Base-by-base conservation (phyloP, 2,797 vertebrate species). In the Tadarida brasiliensis region DNA sequence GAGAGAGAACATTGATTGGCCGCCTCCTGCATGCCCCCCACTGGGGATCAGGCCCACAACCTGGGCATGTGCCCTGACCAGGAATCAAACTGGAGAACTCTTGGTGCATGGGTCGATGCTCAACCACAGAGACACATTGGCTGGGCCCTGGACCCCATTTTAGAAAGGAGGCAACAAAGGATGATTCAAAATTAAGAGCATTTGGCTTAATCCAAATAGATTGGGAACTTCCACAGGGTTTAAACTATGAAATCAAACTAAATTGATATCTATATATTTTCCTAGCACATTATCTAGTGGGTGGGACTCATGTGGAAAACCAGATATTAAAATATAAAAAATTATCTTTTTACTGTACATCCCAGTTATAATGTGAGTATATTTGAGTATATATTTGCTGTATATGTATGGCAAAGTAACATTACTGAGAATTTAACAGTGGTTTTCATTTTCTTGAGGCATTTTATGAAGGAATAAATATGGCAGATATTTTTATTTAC, bases 231-330 rank as follows among this genome's bases (percentile, higher is more conserved):
- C 30, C 77, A 88, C 35, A 71, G 16, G 63, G n/a, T 83, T 86
- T 85, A 73, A 90, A 67, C 28, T 82, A 70, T 26, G 74, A 80
- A 88, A 90, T 82, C 73, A 76, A 57, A 89, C 28, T 71, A 84
- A 49, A 5, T 90, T 90, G 49, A 20, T 16, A 92, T 20, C 11
- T 73, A 19, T 77, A 20, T 63, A 70, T 73, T 85, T 94, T 39
- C 7, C 12, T 10, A 87, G 73, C 28, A 56, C 17, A 39, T 85
- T 88, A 57, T 47, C 44, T 57, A 70, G 39, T 82, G 9, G 12
- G 10, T 47, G 5, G 63, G 15, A 3, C 17, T 81, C 20, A 17
- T 51, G 8, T 44, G 84, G n/a, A 81, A 67, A 4, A 67, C 1
- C 7, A 33, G 24, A 49, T 26, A 61, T 5, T 68, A 91, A 91